Percentiles rank a stretch among this genome's conserved stretches.
phyloP scores from a whole-genome alignment of 2,888 invertebrate species.

The Ectropis crepuscularia region DNA sequence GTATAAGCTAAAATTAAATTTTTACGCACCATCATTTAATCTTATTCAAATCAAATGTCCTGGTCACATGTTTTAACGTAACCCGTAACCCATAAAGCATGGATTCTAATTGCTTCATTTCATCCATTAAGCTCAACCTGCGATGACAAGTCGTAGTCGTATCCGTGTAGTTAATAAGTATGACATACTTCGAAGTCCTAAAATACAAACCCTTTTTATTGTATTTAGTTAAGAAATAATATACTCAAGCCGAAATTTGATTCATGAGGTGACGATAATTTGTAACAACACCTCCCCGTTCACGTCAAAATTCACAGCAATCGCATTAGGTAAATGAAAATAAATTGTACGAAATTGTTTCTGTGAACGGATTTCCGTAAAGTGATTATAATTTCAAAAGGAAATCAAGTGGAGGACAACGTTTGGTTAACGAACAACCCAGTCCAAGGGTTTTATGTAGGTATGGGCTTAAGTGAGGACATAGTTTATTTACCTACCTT shows the following conservation, averaged over 20 bases:
- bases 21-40: too few species aligned
- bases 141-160: too few species aligned
- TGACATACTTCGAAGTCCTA: too few species aligned
- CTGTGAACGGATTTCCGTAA: constrained; percentile 49
- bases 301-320: constrained; percentile 36
- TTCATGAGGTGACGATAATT: constrained; percentile 27
- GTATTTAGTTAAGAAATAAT: constrained; percentile 12
- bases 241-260: constrained; percentile 14
- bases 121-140: too few species aligned
- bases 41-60: too few species aligned
- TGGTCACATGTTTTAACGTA: too few species aligned
- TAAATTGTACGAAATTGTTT: constrained; percentile 39
- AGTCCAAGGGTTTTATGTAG: constrained; percentile 3
- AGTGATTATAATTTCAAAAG: constrained; percentile 56
- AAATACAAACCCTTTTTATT: constrained; percentile 2
- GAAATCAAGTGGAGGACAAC: constrained; percentile 45
- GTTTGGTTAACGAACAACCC: constrained; percentile 38
- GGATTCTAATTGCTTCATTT: too few species aligned
- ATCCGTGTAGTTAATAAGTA: too few species aligned
- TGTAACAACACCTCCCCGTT: constrained; percentile 24
- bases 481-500: constrained; percentile 4
- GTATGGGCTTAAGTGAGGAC: neutral
- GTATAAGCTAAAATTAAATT: too few species aligned
- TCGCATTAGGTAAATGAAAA: constrained; percentile 37
- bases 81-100: too few species aligned